Conservation (phyloP, 1,140 invertebrate species). For the Anoplolepis gracilipes region DNA sequence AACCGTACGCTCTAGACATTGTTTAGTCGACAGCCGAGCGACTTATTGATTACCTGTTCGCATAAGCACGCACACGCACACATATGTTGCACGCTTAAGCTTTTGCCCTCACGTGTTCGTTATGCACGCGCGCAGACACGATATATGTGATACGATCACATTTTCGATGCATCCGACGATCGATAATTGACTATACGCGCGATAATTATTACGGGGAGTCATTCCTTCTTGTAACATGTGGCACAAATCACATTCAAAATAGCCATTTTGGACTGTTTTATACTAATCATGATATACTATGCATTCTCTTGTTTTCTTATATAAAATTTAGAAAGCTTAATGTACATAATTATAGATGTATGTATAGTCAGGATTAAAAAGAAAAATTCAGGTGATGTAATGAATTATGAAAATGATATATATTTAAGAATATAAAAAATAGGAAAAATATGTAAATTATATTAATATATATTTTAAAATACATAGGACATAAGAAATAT, state of each 20-base stretch:
- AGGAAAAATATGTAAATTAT: not conserved
- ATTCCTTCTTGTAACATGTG: too few relatives aligned
- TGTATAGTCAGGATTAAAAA: too few relatives aligned
- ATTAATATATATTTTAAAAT: too few relatives aligned
- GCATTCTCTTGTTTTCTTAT: too few relatives aligned
- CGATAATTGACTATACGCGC: not conserved
- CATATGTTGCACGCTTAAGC: not conserved
- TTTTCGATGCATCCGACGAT: constrained; percentile 15
- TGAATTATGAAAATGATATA: too few relatives aligned
- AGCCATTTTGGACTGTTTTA: not conserved
- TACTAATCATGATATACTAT: too few relatives aligned
- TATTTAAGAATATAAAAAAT: too few relatives aligned
- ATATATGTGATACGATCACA: constrained; percentile 10
- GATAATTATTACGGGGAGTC: constrained; percentile 6
- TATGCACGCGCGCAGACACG: not conserved
- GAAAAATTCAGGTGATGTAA: too few relatives aligned
- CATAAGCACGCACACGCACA: constrained; percentile 39
- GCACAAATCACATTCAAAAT: not conserved
- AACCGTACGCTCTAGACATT: constrained; percentile 53
- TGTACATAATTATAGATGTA: too few relatives aligned
- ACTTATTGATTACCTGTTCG: constrained; percentile 68
- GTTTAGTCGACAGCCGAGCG: constrained; percentile 61
- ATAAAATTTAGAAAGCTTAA: too few relatives aligned
- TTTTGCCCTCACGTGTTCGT: constrained; percentile 30
- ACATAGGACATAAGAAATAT: too few relatives aligned